Base-by-base conservation (phyloP, 2,888 invertebrate species). In the Phragmatobia fuliginosa region DNA sequence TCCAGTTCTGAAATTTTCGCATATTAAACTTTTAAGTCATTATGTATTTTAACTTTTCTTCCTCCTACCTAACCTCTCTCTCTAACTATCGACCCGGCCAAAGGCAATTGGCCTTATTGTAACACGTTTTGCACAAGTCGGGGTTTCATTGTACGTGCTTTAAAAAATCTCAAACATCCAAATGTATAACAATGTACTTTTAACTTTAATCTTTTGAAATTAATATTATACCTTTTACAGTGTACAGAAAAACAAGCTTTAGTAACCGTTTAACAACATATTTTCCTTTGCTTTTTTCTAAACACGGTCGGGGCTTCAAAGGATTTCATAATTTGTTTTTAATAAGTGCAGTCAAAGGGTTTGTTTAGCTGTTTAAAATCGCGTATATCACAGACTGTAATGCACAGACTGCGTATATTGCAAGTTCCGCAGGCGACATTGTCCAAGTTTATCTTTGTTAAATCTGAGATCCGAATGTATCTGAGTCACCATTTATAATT, bases 1-100 rank as follows among this genome's bases (percentile, higher is more conserved):
- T 33, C 36, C 45, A 68, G 32, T 63, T 49, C n/a, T 11, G 45
- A 45, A 33, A 25, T 59, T 25, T 11, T 63, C 49, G 25, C 32
- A 45, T n/a, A 38, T 33, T 1, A 21, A 28, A 33, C 3, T 18
- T 69, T 21, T 38, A 28, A 56, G 25, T 14, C 25, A 11, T 28
- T 28, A 61, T 56, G 36, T 28, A 60, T 60, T 41, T 62, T 28
- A 32, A 21, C 18, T 56, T 32, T 32, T 7, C 58, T 21, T 32
- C 64, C 33, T 21, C 18, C 28, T 38, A 10, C 14, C 38, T 60
- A 41, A 28, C 2, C 73, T 76, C 73, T 72, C 76, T 52, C 67
- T 72, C 76, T 70, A 58, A 60, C 71, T 72, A 81, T 81, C 72
- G 81, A 81, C 76, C 76, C 73, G 69, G 31, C 59, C 68, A 45